phyloP scores from a whole-genome alignment of 2,797 vertebrate species.

The Liparis tanakae region DNA sequence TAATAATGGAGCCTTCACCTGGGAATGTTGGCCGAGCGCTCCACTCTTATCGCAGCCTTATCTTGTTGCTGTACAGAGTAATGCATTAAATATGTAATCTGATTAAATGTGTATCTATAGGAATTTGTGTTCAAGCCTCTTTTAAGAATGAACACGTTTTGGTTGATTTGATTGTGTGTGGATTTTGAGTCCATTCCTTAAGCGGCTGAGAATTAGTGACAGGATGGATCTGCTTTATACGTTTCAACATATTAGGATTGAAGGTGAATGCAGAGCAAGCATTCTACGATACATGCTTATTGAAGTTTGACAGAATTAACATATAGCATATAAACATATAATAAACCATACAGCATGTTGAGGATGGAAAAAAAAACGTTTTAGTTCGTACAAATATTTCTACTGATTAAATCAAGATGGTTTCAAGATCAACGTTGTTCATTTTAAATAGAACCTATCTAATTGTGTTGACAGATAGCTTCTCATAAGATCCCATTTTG shows the following conservation, averaged over 20 bases:
- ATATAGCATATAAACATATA: background rate
- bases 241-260: slow-evolving; percentile 37
- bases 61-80: background rate
- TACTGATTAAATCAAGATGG: background rate
- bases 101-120: background rate
- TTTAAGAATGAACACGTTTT: background rate
- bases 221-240: slow-evolving; percentile 36
- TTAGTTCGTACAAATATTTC: background rate
- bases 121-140: background rate
- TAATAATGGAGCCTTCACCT: slow-evolving; percentile 4
- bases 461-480: slow-evolving; percentile 26
- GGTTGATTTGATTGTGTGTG: slow-evolving; percentile 13
- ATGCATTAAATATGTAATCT: background rate
- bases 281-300: slow-evolving; percentile 15
- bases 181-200: background rate
- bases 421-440: slow-evolving; percentile 10
- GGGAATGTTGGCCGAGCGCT: background rate
- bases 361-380: background rate
- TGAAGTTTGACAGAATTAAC: background rate
- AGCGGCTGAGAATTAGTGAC: background rate
- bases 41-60: background rate
- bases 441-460: slow-evolving; percentile 12
- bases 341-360: background rate
- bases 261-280: slow-evolving; percentile 1
- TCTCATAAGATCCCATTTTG: slow-evolving; percentile 32